Percentiles rank a stretch among this genome's conserved stretches.
phyloP scores from a whole-genome alignment of 37 sponge, comb jelly and placozoan species.

The Diacarnus erythraeanus region DNA sequence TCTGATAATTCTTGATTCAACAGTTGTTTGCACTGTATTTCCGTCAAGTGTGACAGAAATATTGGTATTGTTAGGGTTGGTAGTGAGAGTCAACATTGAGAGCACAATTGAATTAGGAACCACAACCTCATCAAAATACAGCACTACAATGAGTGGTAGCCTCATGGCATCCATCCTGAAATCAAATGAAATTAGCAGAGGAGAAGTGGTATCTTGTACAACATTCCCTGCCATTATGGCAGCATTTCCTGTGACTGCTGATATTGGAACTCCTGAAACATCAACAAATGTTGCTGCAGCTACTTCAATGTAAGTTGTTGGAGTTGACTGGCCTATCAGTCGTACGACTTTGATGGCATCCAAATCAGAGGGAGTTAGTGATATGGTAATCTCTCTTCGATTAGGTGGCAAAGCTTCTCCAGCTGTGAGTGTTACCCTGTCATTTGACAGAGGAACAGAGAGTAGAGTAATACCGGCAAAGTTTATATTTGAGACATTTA shows the following conservation, averaged over 20 bases:
- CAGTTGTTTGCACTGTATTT: conserved; percentile 13
- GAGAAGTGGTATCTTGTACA: conserved; percentile 61
- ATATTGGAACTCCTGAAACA: conserved; percentile 57
- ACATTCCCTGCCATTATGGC: conserved; percentile 27
- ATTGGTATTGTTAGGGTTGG: conserved; percentile 4
- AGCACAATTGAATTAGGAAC: conserved; percentile 37
- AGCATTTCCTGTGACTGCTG: conserved; percentile 7
- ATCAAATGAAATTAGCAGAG: conserved; percentile 71
- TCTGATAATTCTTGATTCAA: conserved; percentile 22
- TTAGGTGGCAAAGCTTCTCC: conserved; percentile 39
- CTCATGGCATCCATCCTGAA: conserved; percentile 75
- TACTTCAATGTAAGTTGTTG: conserved; percentile 65
- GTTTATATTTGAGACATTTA: conserved; percentile 50
- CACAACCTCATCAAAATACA: conserved; percentile 83
- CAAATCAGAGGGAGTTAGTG: conserved; percentile 45
- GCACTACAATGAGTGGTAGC: conserved; percentile 70
- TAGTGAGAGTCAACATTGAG: conserved; percentile 34
- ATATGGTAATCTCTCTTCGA: conserved; percentile 42
- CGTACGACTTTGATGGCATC: conserved; percentile 47
- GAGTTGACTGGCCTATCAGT: conserved; percentile 49
- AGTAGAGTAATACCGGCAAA: conserved; percentile 44
- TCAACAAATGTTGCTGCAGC: conserved; percentile 54
- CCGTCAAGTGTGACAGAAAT: conserved; percentile 22
- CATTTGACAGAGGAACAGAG: conserved; percentile 31
- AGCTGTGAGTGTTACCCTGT: conserved; percentile 43